Conservation (phyloP, 2,113 vertebrate genomes). For the Panthera uncia region DNA sequence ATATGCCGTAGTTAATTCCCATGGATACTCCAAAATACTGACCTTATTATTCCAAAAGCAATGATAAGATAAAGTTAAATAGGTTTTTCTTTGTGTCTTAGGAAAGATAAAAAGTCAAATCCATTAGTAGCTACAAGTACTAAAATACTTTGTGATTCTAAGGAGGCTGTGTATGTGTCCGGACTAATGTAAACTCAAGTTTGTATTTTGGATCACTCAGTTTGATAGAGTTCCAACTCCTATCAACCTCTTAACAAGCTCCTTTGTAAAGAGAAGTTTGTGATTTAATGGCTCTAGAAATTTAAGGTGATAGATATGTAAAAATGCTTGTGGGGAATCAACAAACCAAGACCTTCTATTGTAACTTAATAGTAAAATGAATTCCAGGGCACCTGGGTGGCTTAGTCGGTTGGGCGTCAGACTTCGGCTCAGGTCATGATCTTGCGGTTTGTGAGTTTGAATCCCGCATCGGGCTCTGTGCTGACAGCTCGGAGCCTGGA, state of each 20-base stretch:
- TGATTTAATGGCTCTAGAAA: slow-evolving; percentile 34
- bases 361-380: background rate
- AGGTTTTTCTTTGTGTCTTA: background rate
- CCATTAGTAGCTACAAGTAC: background rate
- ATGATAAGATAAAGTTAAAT: background rate
- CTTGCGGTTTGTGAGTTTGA: too few species aligned
- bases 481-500: too few species aligned
- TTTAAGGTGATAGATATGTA: slow-evolving; percentile 21
- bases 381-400: background rate
- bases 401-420: too few species aligned
- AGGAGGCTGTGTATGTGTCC: background rate
- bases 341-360: slow-evolving; percentile 41
- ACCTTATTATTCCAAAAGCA: background rate
- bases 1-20: background rate
- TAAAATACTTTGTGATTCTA: slow-evolving; percentile 10
- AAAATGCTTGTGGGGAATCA: slow-evolving; percentile 10
- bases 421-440: too few species aligned
- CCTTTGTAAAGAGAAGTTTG: slow-evolving; percentile 32
- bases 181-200: slow-evolving; percentile 32
- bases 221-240: slow-evolving; percentile 26
- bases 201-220: slow-evolving; percentile 26
- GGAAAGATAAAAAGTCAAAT: background rate
- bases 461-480: too few species aligned
- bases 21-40: background rate
- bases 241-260: slow-evolving; percentile 34